Evolutionary conservation across 2,797 vertebrate genomes (phyloP), one percentile per base, ranked within the genome.

Genomic region (Tragopan temminckii): DNA sequence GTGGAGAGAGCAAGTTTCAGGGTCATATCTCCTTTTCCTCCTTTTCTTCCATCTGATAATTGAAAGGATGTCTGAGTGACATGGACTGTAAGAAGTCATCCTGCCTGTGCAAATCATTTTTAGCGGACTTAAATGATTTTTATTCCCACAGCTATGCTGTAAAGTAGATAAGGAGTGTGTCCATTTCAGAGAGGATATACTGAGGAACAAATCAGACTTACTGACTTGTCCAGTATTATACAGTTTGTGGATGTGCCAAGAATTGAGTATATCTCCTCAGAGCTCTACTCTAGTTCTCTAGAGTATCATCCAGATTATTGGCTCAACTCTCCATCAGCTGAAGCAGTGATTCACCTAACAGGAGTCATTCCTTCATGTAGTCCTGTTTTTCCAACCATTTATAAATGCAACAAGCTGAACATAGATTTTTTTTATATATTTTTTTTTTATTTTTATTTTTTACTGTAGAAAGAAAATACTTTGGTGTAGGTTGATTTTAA

Each of bases 371-470:
- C 61, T 96, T 95, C 92, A 69, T 93, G 92, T 88, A 91, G 6
- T 27, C 38, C 27, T 58, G 33, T 93, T 95, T 94, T 83, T 55
- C 38, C 72, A 94, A 78, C 1, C 0, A 61, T 85, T 93, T 86
- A 67, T 91, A 95, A 94, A 85, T 96, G 81, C 61, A 96, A 92
- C 91, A 94, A 85, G 63, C 23, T 84, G 77, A 86, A 93, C 72
- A 76, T 84, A 18, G 15, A 15, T 84, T 53, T 64, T 48, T 33
- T 3, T 48, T 58, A 21, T 21, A 19, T 42, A 11, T 13, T 3
- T 15, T 3, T 10, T 48, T 53, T 78, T 78, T n/a, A n/a, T n/a
- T n/a, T n/a, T n/a, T n/a, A n/a, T 67, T 63, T 38, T 80, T 3
- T n/a, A 35, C 19, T 40, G 42, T 86, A 61, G 77, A 76, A 94